Percentiles rank a stretch among this genome's conserved stretches.
These are phyloP conservation scores for Hippocampus comes DNA, from an alignment of 2,113 vertebrate species.

Conservation along the genomic window DNA sequence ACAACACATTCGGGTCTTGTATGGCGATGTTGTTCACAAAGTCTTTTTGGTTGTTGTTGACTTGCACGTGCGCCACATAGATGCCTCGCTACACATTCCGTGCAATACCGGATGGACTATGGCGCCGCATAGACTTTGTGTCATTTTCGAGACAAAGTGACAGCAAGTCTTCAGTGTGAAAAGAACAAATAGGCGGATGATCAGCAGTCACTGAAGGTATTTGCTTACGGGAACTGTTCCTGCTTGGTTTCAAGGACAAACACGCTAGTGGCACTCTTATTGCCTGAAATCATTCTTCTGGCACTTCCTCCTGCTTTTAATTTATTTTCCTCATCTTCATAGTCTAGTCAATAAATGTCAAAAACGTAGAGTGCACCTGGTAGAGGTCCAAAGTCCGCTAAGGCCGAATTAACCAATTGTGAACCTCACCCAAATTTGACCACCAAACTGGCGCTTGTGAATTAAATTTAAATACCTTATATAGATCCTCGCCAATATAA, in stretches of 20 bases:
- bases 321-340: neutral
- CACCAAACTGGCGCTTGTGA: too few species aligned
- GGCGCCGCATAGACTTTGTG: neutral
- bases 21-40: too few species aligned
- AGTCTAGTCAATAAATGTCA: neutral
- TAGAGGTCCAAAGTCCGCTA: neutral
- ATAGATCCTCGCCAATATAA: too few species aligned
- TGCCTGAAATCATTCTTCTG: neutral
- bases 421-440: neutral
- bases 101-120: neutral
- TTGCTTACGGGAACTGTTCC: neutral
- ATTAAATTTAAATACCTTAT: too few species aligned
- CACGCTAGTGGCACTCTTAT: neutral
- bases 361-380: neutral
- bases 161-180: neutral
- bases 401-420: neutral
- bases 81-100: too few species aligned
- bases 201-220: neutral
- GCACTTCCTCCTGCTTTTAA: neutral
- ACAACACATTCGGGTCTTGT: neutral
- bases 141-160: neutral
- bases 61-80: too few species aligned
- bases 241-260: slow-evolving; percentile 3
- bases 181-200: neutral
- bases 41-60: too few species aligned